phyloP scores from a whole-genome alignment of 1,140 invertebrate genomes.

The Zaprionus ghesquierei region DNA sequence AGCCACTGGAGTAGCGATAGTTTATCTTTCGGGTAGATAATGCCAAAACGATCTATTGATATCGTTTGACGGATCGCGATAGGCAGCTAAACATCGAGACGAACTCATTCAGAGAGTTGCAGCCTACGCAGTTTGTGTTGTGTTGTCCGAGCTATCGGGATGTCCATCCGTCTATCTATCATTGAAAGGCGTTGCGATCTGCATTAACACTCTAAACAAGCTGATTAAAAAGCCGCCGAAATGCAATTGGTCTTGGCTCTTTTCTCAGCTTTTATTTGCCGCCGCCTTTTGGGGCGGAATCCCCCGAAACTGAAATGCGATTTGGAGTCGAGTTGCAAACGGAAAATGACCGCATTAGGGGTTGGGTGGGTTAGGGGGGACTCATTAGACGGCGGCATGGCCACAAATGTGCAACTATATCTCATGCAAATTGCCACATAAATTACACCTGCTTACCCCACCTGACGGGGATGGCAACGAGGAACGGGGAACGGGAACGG shows the following conservation, averaged over 20 bases:
- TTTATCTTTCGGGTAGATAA: not conserved
- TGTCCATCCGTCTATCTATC: not conserved
- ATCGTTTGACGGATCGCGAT: constrained; percentile 11
- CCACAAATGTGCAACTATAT: constrained; percentile 12
- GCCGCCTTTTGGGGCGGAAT: not conserved
- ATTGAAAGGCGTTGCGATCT: constrained; percentile 10
- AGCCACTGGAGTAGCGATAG: not conserved
- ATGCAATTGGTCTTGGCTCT: not conserved
- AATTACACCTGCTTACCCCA: not conserved
- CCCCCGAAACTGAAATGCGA: not conserved
- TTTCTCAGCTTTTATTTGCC: not conserved
- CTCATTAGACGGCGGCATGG: constrained; percentile 16
- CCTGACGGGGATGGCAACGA: too few species aligned
- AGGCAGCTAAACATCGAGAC: not conserved
- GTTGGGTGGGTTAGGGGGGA: not conserved
- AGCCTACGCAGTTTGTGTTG: not conserved
- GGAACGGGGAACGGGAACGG: not conserved
- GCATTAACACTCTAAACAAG: not conserved
- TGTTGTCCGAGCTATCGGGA: not conserved
- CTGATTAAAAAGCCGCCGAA: constrained; percentile 2
- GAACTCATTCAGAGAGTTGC: not conserved
- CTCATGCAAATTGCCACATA: constrained; percentile 38
- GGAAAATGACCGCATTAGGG: too few species aligned
- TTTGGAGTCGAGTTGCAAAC: not conserved
- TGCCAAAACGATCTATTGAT: not conserved